Evolutionary conservation across 2,888 invertebrate species (phyloP).

Genomic region (Cephus rjabovi): DNA sequence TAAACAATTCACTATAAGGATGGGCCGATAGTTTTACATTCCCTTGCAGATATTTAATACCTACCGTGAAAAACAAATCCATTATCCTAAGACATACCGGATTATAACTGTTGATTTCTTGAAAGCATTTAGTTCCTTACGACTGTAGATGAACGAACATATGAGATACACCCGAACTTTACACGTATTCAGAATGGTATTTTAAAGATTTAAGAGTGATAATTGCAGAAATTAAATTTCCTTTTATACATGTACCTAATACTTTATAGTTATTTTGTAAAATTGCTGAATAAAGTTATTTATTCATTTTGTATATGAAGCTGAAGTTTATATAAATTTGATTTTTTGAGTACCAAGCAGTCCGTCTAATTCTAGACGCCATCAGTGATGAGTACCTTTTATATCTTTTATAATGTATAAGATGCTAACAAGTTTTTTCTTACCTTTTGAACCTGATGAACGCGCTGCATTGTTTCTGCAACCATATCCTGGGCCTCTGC

Average conservation of each 20-base stretch:
- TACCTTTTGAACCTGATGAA: slow-evolving; percentile 62
- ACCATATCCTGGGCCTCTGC: slow-evolving; percentile 38
- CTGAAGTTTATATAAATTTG: background rate
- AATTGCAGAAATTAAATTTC: slow-evolving; percentile 6
- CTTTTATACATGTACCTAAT: slow-evolving; percentile 33
- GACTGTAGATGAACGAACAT: background rate
- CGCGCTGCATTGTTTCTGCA: slow-evolving; percentile 45
- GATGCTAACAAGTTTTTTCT: slow-evolving; percentile 30
- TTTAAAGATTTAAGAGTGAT: background rate
- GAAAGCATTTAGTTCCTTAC: slow-evolving; percentile 3
- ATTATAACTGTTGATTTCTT: background rate
- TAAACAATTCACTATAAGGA: slow-evolving; percentile 11
- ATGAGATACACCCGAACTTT: background rate
- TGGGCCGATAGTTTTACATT: slow-evolving; percentile 7
- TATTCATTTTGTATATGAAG: slow-evolving; percentile 35
- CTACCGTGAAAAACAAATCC: background rate
- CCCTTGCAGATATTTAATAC: background rate
- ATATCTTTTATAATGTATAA: slow-evolving; percentile 12
- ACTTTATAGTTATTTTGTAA: slow-evolving; percentile 30
- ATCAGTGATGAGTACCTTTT: background rate
- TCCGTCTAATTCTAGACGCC: background rate
- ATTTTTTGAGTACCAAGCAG: background rate
- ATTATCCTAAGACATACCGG: background rate
- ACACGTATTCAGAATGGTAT: background rate
- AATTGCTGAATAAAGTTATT: slow-evolving; percentile 50